A percentile compares a stretch with the other conserved stretches of the same genome.
Evolutionary conservation across 2,888 invertebrate genomes (phyloP).

Genomic region (Amphipoea lucens): DNA sequence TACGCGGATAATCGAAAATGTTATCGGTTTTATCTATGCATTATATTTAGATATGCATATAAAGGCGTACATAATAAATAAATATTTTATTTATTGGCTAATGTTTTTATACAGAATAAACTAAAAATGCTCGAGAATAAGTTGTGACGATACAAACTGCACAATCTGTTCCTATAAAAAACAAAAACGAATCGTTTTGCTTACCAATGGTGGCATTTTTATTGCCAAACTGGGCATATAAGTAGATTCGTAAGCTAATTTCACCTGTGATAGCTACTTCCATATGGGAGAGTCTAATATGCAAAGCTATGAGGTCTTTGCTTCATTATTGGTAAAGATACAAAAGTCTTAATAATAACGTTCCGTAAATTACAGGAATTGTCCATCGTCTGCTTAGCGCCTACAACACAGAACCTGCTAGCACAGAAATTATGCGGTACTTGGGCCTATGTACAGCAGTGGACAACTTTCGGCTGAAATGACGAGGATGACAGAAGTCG

Average conservation of each 20-base stretch:
- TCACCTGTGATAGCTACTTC: neutral
- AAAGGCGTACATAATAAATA: slow-evolving; percentile 25
- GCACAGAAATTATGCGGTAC: neutral
- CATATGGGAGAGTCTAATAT: neutral
- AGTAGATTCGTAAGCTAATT: neutral
- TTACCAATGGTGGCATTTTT: neutral
- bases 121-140: slow-evolving; percentile 6
- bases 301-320: neutral
- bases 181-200: neutral
- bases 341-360: too few relatives aligned
- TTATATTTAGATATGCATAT: slow-evolving; percentile 25
- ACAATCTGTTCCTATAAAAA: too few relatives aligned
- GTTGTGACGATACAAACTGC: neutral
- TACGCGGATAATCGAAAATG: slow-evolving; percentile 32
- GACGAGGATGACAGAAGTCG: neutral
- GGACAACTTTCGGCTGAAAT: neutral
- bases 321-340: too few relatives aligned
- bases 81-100: slow-evolving; percentile 21
- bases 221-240: neutral
- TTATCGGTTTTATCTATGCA: slow-evolving; percentile 46
- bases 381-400: neutral
- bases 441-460: neutral
- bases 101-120: slow-evolving; percentile 18
- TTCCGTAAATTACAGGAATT: neutral
- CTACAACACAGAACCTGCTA: neutral